These are phyloP conservation scores for Pocillopora verrucosa DNA, from an alignment of 64 coral and sea anemone genomes.

Conservation along the genomic window DNA sequence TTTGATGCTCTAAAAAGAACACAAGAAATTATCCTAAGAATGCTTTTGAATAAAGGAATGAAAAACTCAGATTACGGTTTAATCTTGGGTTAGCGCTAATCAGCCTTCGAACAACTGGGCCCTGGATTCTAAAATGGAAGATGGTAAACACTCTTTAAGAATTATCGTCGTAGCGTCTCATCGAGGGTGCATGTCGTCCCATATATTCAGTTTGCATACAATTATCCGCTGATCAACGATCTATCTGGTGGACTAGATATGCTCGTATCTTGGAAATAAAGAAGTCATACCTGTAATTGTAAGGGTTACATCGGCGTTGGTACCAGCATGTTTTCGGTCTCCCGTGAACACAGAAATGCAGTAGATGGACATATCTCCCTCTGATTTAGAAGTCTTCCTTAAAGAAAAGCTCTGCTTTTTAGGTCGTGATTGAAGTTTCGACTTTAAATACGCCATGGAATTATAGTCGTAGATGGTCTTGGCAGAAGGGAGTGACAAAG, in stretches of 20 bases:
- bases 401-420: background rate
- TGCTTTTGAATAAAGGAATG: no score
- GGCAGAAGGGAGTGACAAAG: constrained; percentile 53
- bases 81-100: no score
- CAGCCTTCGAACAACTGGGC: no score
- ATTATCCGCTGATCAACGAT: background rate
- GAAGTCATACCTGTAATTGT: constrained; percentile 61
- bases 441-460: constrained; percentile 43
- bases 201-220: no score
- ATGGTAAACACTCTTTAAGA: background rate
- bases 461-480: constrained; percentile 60
- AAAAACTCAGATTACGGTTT: no score
- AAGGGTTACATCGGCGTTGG: constrained; percentile 49
- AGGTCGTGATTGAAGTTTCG: constrained; percentile 28
- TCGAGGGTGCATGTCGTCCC: no score
- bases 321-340: constrained; percentile 65
- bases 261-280: background rate
- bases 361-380: constrained; percentile 34
- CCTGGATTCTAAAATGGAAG: no score
- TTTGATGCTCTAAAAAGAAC: no score
- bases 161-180: no score
- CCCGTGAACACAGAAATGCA: constrained; percentile 56
- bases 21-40: no score
- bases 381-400: constrained; percentile 14
- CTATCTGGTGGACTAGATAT: background rate